These are phyloP conservation scores for Drosophila lacteicornis DNA, from an alignment of 1,140 invertebrate species.

Conservation along the genomic window DNA sequence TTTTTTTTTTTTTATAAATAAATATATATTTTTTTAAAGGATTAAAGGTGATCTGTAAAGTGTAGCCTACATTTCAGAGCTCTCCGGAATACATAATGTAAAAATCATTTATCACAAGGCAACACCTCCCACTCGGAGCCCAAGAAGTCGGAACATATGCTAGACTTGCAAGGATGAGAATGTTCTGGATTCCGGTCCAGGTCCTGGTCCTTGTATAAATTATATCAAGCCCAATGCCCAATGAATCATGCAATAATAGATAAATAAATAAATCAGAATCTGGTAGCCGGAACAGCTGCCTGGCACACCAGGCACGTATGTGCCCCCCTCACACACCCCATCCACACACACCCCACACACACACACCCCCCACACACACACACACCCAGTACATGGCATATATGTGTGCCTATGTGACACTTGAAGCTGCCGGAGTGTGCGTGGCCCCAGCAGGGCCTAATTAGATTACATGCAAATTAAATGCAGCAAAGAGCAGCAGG, in stretches of 20 bases:
- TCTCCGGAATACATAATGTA: not conserved
- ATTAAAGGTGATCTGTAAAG: too few relatives aligned
- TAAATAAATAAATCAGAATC: constrained; percentile 33
- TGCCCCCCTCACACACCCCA: not conserved
- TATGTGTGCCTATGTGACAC: constrained; percentile 15
- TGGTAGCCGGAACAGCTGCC: constrained; percentile 16
- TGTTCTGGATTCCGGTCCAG: not conserved
- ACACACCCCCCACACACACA: not conserved
- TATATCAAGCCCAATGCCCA: constrained; percentile 30
- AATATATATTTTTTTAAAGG: too few relatives aligned
- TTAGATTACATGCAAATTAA: constrained; percentile 75
- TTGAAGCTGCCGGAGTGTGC: constrained; percentile 11
- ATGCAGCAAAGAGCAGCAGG: constrained; percentile 51
- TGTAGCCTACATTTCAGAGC: too few relatives aligned
- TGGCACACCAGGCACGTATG: constrained; percentile 20
- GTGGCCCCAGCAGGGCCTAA: constrained; percentile 32
- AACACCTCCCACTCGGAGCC: too few relatives aligned
- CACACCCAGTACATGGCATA: constrained; percentile 12
- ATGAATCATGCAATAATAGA: constrained; percentile 38
- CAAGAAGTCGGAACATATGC: not conserved
- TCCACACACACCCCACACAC: not conserved
- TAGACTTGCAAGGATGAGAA: not conserved
- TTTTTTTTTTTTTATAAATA: too few relatives aligned
- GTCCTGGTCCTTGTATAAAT: constrained; percentile 9
- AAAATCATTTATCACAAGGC: constrained; percentile 9